Evolutionary conservation across 1,140 invertebrate species (phyloP), one percentile per base, ranked within the genome.

Genomic region (Bradysia coprophila): DNA sequence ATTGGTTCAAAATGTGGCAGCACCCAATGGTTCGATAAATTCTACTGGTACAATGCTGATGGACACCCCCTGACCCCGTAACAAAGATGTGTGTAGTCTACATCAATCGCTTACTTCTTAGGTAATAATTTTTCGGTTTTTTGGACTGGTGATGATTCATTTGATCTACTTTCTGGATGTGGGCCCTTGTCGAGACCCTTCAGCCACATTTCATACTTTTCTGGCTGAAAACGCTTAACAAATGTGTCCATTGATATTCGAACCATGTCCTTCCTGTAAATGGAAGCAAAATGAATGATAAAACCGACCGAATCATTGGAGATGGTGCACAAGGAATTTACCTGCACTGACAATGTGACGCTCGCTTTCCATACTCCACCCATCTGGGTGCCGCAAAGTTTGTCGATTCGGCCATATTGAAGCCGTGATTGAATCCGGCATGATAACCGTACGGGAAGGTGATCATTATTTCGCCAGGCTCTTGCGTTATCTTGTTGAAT

Each of bases 381-480:
- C 96, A 99, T 46, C 96, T 68, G 15, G 80, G 75, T 36, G 88
- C 78, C 2, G 95, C 95, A 71, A 99, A 99, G 67, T 99, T 99
- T 0, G 95, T 99, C 0, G 93, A 96, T 63, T 99, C 96, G 0
- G 96, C 96, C 67, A 90, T 94, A 56, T 99, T 99, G 54, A 94
- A 97, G 8, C 94, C 93, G 67, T 96, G 90, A 65, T 97, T 97
- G 51, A 92, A 97, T 0, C 93, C 90, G 41, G 89, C 84, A 66
- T 96, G 92, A 59, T 96, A 96, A 2, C 89, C 90, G 65, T 88
- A 96, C 0, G 95, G 95, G 65, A 98, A 98, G 2, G 95, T 99
- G 20, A 99, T 95, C 81, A 99, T 98, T 48, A 99, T 92, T 65
- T 99, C 93, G 3, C 93, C 93, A 16, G 76, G 72, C 56, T 94